Base-by-base conservation (phyloP, 92 coral and sea anemone species). In the Porites cylindrica region DNA sequence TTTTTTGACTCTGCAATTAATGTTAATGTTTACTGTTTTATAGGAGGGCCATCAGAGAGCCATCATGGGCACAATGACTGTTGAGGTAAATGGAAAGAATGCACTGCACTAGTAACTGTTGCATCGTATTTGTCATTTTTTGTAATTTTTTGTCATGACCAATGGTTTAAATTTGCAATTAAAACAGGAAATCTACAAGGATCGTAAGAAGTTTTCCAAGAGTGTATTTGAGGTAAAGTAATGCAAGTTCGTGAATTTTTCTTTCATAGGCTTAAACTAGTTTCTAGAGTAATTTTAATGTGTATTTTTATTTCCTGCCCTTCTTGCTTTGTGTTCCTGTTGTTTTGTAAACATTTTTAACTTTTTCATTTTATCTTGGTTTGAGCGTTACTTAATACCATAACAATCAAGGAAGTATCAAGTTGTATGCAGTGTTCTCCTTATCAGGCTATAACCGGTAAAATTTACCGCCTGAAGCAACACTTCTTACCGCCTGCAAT, bases 1-100 rank as follows among this genome's bases (percentile, higher is more conserved):
- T 38, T 13, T 14, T 18, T 18, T 71, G 56, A 17, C 63, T 17
- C 63, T 0, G 63, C 11, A 23, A 8, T 61, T 64, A 43, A 79
- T 32, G n/a, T 53, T 70, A 53, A 20, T 26, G 19, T 23, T 32
- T 9, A n/a, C 66, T 7, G 51, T 62, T 24, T 66, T 77, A 16
- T 72, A 93, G 96, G 99, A 96, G 80, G 99, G 99, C 3, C 99
- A 96, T 86, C 99, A 96, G 66, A 91, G 99, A 77, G 98, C 99
- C 6, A 96, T 96, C 76, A 96, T 96, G 99, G 99, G 99, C 14
- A 95, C 96, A 20, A 96, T 96, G 99, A 91, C 97, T 13, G 99
- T 96, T 58, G 98, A 96, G 96, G 99, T 96, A 75, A 23, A 26
- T 62, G 6, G 10, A 59, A n/a, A 10, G 43, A 4, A 51, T 51